Base-by-base conservation (phyloP, 2,888 invertebrate species). In the Meloe dianella region DNA sequence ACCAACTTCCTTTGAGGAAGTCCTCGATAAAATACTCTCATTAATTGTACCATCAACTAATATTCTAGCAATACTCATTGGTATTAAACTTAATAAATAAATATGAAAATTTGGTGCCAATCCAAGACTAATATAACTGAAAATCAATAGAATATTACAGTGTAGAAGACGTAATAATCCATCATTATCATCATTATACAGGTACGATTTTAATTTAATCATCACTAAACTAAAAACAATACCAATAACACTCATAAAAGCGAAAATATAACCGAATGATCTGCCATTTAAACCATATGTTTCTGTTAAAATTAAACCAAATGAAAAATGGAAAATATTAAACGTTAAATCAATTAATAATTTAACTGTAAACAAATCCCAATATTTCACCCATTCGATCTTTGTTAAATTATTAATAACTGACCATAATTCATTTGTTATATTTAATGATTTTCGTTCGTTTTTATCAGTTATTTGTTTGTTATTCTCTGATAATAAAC, bases 311-410 rank as follows among this genome's bases (percentile, higher is more conserved):
- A 61, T 60, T 7, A 54, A n/a, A 20, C 12, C 35, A 22, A 51
- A 51, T 24, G 30, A 57, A 27, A 69, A 69, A 9, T 64, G 56
- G 60, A 66, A 63, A 6, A 65, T 47, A 35, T 22, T 60, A 12
- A 57, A 32, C 0, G 54, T 51, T 20, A 69, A 66, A 17, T 69
- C 66, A 6, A 64, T 22, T 9, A 69, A 14, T 24, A 64, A 22
- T 69, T 69, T 69, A 27, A 69, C 59, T 6, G 47, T 22, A 38
- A 68, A 68, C 2, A 68, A 14, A 32, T 68, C 65, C 66, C 68
- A 63, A 22, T 60, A 68, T 24, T 64, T 66, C 8, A 59, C 47
- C 69, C 69, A 69, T 29, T 69, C 54, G 17, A 69, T 35, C 12
- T 61, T 58, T 7, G 35, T 59, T 27, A 69, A 35, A 30, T 61